Conservation (phyloP, 2,797 vertebrate genomes). For the Anguilla anguilla region DNA sequence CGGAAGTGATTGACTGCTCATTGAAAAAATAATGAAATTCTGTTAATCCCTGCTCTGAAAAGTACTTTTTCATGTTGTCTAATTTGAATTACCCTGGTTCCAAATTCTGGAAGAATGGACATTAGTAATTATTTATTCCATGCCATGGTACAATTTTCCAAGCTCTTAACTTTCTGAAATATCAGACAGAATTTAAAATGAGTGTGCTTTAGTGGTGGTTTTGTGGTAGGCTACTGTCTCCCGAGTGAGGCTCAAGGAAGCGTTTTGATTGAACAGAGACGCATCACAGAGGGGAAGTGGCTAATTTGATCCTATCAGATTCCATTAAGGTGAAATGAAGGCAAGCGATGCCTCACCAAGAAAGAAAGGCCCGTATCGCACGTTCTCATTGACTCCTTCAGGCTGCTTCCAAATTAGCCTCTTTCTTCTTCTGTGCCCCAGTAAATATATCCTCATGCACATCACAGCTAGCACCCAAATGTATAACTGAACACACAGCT, state of each 20-base stretch:
- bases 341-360: neutral
- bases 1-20: slow-evolving; percentile 28
- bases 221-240: neutral
- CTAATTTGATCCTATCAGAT: slow-evolving; percentile 23
- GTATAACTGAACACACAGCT: neutral
- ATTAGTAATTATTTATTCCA: slow-evolving; percentile 12
- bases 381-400: neutral
- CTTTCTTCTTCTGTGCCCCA: neutral
- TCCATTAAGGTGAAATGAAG: slow-evolving; percentile 17
- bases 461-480: neutral
- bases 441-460: neutral
- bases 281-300: neutral
- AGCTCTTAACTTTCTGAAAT: slow-evolving; percentile 20
- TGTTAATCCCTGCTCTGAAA: slow-evolving; percentile 23
- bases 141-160: neutral
- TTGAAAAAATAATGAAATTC: slow-evolving; percentile 23
- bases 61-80: neutral
- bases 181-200: neutral
- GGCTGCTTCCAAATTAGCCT: neutral
- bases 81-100: neutral
- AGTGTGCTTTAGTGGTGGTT: neutral
- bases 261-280: neutral
- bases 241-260: neutral
- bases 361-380: neutral
- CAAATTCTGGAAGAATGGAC: slow-evolving; percentile 10